phyloP scores from a whole-genome alignment of 35 echinoderm and acorn worm genomes.

The Chiridota heheva region DNA sequence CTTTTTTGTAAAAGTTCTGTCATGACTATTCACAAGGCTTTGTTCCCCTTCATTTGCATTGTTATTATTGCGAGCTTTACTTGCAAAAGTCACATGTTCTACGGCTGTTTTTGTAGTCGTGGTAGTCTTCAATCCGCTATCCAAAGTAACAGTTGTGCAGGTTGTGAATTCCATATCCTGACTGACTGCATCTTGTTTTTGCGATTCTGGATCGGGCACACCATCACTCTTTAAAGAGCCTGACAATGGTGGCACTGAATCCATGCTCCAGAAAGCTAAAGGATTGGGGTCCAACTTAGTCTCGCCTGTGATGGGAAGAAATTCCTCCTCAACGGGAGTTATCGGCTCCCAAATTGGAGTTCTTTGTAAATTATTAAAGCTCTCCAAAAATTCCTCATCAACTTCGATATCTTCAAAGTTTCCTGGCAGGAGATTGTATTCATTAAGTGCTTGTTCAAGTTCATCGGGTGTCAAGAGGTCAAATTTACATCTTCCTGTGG shows the following conservation, averaged over 20 bases:
- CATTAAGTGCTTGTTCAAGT: constrained; percentile 81
- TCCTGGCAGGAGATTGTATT: constrained; percentile 64
- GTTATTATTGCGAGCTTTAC: no score
- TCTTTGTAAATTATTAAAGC: constrained; percentile 51
- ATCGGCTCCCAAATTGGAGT: constrained; percentile 88
- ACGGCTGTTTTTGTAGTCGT: not conserved
- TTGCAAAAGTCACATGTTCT: no score
- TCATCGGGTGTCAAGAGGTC: constrained; percentile 90
- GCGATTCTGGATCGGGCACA: constrained; percentile 9
- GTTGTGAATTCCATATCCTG: constrained; percentile 38
- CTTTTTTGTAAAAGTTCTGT: not conserved
- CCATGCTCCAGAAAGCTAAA: constrained; percentile 49
- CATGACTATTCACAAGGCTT: not conserved
- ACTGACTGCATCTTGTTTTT: constrained; percentile 3
- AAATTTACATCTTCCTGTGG: constrained; percentile 86
- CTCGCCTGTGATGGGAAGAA: constrained; percentile 33
- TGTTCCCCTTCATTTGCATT: not conserved
- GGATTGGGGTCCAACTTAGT: constrained; percentile 27
- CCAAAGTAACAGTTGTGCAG: not conserved
- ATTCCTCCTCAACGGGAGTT: constrained; percentile 86
- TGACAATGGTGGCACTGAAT: constrained; percentile 37
- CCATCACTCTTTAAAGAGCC: constrained; percentile 16
- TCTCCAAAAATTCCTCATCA: constrained; percentile 1
- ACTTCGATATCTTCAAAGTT: constrained; percentile 29
- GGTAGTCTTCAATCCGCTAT: constrained; percentile 17